Percentiles rank a stretch among this genome's conserved stretches.
phyloP scores from a whole-genome alignment of 2,113 vertebrate genomes.

The Planiliza haematocheilus region DNA sequence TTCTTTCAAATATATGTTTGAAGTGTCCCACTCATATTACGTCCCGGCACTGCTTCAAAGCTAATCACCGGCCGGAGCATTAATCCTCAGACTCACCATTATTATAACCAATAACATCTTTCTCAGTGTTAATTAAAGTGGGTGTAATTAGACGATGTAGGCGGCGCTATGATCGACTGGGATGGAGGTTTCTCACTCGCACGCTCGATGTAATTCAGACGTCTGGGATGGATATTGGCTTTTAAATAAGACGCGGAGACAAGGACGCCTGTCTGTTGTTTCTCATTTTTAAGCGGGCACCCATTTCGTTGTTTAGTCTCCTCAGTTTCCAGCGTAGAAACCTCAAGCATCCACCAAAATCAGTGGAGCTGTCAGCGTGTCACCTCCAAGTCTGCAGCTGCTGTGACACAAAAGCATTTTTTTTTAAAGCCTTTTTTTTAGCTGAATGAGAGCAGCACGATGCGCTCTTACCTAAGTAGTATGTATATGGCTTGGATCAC shows the following conservation, averaged over 20 bases:
- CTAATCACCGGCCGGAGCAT: slow-evolving; percentile 29
- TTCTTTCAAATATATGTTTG: slow-evolving; percentile 30
- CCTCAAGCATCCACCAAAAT: slow-evolving; percentile 19
- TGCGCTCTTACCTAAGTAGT: slow-evolving; percentile 1
- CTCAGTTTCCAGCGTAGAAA: neutral
- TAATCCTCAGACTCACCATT: slow-evolving; percentile 50
- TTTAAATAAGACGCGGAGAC: slow-evolving; percentile 37
- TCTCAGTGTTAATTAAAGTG: slow-evolving; percentile 55
- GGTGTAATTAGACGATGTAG: slow-evolving; percentile 48
- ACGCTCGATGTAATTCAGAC: slow-evolving; percentile 8
- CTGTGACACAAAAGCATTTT: slow-evolving; percentile 38
- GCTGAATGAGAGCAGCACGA: slow-evolving; percentile 11
- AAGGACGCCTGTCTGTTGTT: slow-evolving; percentile 4
- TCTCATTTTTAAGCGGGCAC: slow-evolving; percentile 26
- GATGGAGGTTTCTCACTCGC: slow-evolving; percentile 11
- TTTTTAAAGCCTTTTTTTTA: slow-evolving; percentile 19
- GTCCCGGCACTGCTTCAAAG: slow-evolving; percentile 49
- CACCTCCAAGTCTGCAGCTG: slow-evolving; percentile 20
- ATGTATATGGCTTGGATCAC: slow-evolving; percentile 3
- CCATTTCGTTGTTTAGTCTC: slow-evolving; percentile 5
- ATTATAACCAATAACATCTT: slow-evolving; percentile 55
- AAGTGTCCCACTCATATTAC: slow-evolving; percentile 26
- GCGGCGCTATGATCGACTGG: slow-evolving; percentile 37
- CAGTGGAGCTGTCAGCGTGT: slow-evolving; percentile 39
- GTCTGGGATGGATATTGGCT: slow-evolving; percentile 31